Base-by-base conservation (phyloP, 2,888 invertebrate species). In the Watsonalla binaria region DNA sequence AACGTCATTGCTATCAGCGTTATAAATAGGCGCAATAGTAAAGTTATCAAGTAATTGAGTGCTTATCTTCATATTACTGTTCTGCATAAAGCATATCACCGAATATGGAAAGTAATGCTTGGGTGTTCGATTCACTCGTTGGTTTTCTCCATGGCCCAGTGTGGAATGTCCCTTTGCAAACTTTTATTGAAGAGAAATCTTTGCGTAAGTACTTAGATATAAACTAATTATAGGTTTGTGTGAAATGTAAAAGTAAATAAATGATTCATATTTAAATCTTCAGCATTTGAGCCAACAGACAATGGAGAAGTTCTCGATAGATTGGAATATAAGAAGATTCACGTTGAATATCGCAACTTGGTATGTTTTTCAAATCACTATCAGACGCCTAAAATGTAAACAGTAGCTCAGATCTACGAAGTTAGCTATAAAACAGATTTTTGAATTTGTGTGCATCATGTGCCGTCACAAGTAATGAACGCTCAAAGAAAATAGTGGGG, bases 161-260 rank as follows among this genome's bases (percentile, higher is more conserved):
- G 49, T 98, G 98, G 96, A 97, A 97, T 76, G 94, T 96, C 11
- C 98, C 98, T 0, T 88, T 98, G 52, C 93, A 97, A 73, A 96
- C 96, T 37, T 98, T 98, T 76, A 96, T 98, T 62, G 98, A 98
- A 84, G 96, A 97, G 74, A 97, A 97, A 83, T 98, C 97, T 54
- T 86, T 97, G 64, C 96, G 98, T 98, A 92, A 91, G 93, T 74
- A 46, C 5, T 33, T 52, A 54, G 47, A 47, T 48, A 47, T 51
- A 11, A 7, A 14, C 13, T n/a, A n/a, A 49, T 8, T 53, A 51
- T n/a, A n/a, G n/a, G n/a, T n/a, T n/a, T n/a, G n/a, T n/a, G n/a
- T n/a, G n/a, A n/a, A n/a, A n/a, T n/a, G n/a, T n/a, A n/a, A n/a
- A n/a, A n/a, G n/a, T n/a, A n/a, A n/a, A n/a, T n/a, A n/a, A n/a